A percentile compares a stretch with the other conserved stretches of the same genome.
Conservation (phyloP, 2,888 invertebrate species). For the Agrypnus murinus region DNA sequence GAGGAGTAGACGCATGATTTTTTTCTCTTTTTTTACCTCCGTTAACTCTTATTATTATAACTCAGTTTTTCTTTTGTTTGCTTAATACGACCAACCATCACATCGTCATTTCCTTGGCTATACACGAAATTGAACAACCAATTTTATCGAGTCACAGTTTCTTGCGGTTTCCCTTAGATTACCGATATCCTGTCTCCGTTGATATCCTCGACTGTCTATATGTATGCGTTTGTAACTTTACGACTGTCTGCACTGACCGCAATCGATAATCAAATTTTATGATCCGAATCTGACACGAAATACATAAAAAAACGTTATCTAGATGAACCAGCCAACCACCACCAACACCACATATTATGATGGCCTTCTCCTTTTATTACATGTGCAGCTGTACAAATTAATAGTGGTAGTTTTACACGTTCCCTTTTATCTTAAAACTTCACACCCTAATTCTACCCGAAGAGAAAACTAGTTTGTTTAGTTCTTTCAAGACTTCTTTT, state of each 20-base stretch:
- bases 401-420: slow-evolving; percentile 24
- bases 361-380: slow-evolving; percentile 11
- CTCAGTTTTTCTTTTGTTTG: background rate
- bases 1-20: too few species aligned
- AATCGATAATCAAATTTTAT: slow-evolving; percentile 60
- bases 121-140: slow-evolving; percentile 24
- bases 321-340: slow-evolving; percentile 20
- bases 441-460: background rate
- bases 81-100: background rate
- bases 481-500: too few species aligned
- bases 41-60: background rate
- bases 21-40: too few species aligned
- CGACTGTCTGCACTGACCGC: slow-evolving; percentile 59
- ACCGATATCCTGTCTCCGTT: slow-evolving; percentile 60
- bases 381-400: slow-evolving; percentile 33
- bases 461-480: too few species aligned
- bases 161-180: slow-evolving; percentile 58
- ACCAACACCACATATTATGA: too few species aligned
- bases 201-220: slow-evolving; percentile 59
- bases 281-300: slow-evolving; percentile 39
- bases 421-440: background rate
- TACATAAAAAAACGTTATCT: slow-evolving; percentile 28
- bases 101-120: slow-evolving; percentile 6
- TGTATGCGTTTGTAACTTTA: slow-evolving; percentile 59
- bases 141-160: slow-evolving; percentile 53